phyloP scores from a whole-genome alignment of 92 coral and sea anemone genomes.

The Blastomussa wellsi region DNA sequence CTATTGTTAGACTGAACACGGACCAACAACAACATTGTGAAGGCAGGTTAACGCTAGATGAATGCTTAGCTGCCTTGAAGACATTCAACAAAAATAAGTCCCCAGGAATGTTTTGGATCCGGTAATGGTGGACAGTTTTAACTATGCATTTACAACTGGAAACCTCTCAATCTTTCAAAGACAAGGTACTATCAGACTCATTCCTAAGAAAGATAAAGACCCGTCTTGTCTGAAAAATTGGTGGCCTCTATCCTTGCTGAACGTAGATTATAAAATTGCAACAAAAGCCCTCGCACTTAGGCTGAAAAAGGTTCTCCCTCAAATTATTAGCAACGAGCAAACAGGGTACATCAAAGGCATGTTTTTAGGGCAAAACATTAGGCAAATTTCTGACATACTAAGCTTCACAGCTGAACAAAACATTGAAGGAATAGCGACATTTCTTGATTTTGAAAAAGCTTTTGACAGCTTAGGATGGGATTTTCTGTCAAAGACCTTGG shows the following conservation, averaged over 20 bases:
- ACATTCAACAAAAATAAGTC: neutral
- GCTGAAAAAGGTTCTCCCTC: neutral
- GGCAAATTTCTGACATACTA: neutral
- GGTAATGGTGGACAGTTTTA: conserved; percentile 3
- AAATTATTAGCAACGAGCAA: neutral
- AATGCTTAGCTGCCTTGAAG: neutral
- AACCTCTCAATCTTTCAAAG: neutral
- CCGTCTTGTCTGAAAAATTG: neutral
- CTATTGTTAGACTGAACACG: neutral
- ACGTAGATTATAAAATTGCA: too few relatives aligned
- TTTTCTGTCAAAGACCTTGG: neutral
- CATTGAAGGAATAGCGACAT: neutral
- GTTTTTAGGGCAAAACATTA: neutral
- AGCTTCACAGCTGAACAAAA: conserved; percentile 2
- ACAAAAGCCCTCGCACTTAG: neutral
- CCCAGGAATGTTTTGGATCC: neutral
- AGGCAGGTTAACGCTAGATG: neutral
- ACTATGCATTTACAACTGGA: neutral
- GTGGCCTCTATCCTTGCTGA: neutral
- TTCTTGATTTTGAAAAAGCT: conserved; percentile 1
- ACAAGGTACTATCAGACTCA: neutral
- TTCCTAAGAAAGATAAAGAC: neutral
- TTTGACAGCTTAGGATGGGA: conserved; percentile 1
- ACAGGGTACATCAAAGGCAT: neutral
- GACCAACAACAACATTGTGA: neutral